A percentile compares a stretch with the other conserved stretches of the same genome.
Conservation (phyloP, 2,797 vertebrate species). For the Allobates femoralis region DNA sequence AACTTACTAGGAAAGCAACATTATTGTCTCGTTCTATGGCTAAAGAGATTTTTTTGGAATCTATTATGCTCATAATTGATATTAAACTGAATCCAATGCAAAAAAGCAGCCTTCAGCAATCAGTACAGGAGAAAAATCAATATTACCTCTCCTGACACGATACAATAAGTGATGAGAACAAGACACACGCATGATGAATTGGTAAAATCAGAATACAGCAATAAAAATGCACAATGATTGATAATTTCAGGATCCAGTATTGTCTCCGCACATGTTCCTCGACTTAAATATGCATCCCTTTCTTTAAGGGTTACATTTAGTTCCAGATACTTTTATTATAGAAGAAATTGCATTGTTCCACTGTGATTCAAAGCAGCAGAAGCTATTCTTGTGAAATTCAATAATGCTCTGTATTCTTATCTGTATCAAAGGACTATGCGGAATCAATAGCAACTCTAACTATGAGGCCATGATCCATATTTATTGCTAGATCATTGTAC, state of each 20-base stretch:
- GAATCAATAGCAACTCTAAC: constrained; percentile 53
- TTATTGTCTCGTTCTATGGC: neutral
- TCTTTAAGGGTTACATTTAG: constrained; percentile 29
- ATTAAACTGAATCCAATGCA: neutral
- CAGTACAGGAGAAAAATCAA: constrained; percentile 22
- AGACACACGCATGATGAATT: neutral
- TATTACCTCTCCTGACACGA: constrained; percentile 17
- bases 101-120: constrained; percentile 12
- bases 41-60: constrained; percentile 17
- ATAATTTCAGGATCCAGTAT: constrained; percentile 13
- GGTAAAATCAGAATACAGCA: neutral
- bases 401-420: constrained; percentile 44
- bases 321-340: neutral
- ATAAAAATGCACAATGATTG: constrained; percentile 28
- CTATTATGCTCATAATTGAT: constrained; percentile 20
- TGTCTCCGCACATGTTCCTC: neutral
- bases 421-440: constrained; percentile 46
- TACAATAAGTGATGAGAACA: constrained; percentile 33
- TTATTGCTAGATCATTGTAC: constrained; percentile 53
- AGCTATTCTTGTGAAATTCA: constrained; percentile 47
- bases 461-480: constrained; percentile 54
- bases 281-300: constrained; percentile 9
- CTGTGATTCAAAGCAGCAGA: constrained; percentile 42
- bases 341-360: neutral
- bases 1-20: constrained; percentile 7